A percentile compares a stretch with the other conserved stretches of the same genome.
These are phyloP conservation scores for Phalacrocorax carbo DNA, from an alignment of 2,113 vertebrate genomes.

Conservation along the genomic window DNA sequence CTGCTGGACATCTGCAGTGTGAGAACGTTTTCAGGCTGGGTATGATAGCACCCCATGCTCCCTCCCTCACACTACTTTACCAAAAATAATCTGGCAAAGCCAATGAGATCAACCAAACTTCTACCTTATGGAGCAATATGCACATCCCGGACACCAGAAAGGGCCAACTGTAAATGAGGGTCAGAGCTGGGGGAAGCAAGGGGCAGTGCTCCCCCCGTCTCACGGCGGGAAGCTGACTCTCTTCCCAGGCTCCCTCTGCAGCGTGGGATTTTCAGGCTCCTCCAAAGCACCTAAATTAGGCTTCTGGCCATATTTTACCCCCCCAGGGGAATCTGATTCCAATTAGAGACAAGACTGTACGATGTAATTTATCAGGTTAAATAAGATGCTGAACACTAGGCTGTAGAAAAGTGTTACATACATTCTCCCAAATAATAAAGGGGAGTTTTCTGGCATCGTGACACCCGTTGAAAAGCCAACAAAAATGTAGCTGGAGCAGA, in stretches of 20 bases:
- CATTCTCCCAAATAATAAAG: not conserved
- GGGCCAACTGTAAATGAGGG: not conserved
- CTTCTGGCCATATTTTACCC: not conserved
- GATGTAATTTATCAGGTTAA: not conserved
- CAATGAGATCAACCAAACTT: not conserved
- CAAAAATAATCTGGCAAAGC: not conserved
- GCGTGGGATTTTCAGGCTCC: fast-evolving
- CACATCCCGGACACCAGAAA: not conserved
- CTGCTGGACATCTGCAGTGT: not conserved
- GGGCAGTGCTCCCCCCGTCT: not conserved
- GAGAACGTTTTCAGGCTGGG: not conserved
- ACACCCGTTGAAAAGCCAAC: not conserved
- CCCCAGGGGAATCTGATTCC: not conserved
- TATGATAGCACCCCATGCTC: not conserved
- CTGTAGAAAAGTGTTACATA: not conserved
- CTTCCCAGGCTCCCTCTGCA: not conserved
- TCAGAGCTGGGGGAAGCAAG: not conserved
- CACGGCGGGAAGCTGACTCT: fast-evolving
- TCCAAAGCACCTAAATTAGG: not conserved
- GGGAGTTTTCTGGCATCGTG: not conserved
- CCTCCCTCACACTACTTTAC: not conserved
- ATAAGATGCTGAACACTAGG: not conserved
- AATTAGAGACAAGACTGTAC: not conserved
- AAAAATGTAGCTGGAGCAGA: not conserved
- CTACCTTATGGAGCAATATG: fast-evolving